Evolutionary conservation across 2,888 invertebrate species (phyloP).

Genomic region (Thecocarcelia acutangulata): DNA sequence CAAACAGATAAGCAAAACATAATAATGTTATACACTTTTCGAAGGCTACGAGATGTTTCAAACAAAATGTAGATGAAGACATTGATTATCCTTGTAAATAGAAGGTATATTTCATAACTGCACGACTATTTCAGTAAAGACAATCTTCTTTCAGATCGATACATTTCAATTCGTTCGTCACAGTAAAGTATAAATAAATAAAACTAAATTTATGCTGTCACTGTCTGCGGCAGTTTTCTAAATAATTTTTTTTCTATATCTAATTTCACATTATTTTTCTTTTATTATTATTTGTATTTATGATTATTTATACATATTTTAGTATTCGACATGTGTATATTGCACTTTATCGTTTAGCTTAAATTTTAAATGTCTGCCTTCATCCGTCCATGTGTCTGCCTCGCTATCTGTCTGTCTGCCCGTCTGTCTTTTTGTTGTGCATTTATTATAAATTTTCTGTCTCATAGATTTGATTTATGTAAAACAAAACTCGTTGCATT

Average conservation of each 20-base stretch:
- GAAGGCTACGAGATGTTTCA: too few relatives aligned
- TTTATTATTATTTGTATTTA: conserved; percentile 9
- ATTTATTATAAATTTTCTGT: conserved; percentile 36
- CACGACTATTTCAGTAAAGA: too few relatives aligned
- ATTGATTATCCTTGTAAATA: too few relatives aligned
- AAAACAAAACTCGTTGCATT: conserved; percentile 28
- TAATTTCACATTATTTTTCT: conserved; percentile 43
- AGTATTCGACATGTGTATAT: conserved; percentile 53
- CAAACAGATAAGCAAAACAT: too few relatives aligned
- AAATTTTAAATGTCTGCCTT: conserved; percentile 16
- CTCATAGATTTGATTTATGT: conserved; percentile 58
- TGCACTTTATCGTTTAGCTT: conserved; percentile 30
- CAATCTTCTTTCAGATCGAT: too few relatives aligned
- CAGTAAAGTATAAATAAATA: conserved; percentile 43
- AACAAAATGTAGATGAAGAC: too few relatives aligned
- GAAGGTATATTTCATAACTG: too few relatives aligned
- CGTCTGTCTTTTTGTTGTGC: conserved; percentile 14
- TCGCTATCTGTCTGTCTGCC: not conserved
- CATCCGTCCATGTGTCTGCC: conserved; percentile 6
- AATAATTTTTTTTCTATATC: conserved; percentile 39
- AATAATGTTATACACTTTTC: too few relatives aligned
- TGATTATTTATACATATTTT: conserved; percentile 53
- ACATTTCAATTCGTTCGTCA: conserved; percentile 42
- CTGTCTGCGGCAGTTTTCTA: conserved; percentile 51
- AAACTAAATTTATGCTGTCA: conserved; percentile 39